Base-by-base conservation (phyloP, 2,797 vertebrate genomes). In the Girardinus metallicus region DNA sequence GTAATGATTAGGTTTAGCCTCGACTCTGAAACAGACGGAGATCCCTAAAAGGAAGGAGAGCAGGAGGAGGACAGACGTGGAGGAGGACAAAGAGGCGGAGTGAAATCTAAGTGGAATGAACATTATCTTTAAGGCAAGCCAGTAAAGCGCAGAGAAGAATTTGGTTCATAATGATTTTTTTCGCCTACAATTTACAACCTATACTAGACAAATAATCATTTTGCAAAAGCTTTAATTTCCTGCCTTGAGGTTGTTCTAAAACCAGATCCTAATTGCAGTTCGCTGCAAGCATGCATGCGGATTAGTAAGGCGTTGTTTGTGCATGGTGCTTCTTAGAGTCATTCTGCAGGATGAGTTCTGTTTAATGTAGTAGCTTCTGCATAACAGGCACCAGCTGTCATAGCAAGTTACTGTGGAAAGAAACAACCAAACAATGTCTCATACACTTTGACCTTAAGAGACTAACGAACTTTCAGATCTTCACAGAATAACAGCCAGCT, bases 41-140 rank as follows among this genome's bases (percentile, higher is more conserved):
- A 76, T 77, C 87, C 90, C 73, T 86, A 89, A 86, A 91, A 88
- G 89, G 87, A 84, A 76, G 66, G 66, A 77, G 75, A 74, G 57
- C 64, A 64, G 49, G 15, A 70, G 71, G 15, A 70, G 71, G n/a
- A 44, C 71, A 78, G 29, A 79, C 39, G 23, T 85, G 39, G 75
- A 81, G 70, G 60, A 74, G 77, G 77, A 80, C 0, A 0, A 80
- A 39, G 73, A 84, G 80, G 64, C 34, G 18, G 72, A 55, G 70
- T 87, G 84, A 80, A 86, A 87, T 57, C 72, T 43, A 85, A 83
- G 72, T 77, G 80, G 88, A 83, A 88, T 89, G 86, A 53, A 74
- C 7, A 34, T 83, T 18, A 83, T 86, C 82, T 83, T 57, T 75
- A 82, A 83, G 73, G 29, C 44, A 80, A 75, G 79, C 75, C 80